Conservation (phyloP, 2,797 vertebrate genomes). For the Emydoidea blandingii region DNA sequence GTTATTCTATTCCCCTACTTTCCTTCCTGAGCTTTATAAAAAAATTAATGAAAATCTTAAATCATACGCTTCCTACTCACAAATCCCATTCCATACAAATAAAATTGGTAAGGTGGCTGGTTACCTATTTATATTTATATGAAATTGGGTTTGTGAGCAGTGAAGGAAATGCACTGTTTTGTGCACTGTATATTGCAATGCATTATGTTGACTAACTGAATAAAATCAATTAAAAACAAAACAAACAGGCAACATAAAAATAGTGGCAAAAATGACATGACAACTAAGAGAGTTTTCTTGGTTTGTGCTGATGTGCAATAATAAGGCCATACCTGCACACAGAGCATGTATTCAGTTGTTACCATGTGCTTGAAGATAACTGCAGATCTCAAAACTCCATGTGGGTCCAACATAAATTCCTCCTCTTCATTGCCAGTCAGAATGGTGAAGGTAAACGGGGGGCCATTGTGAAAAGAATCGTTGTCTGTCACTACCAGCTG, state of each 20-base stretch:
- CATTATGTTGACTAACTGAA: slow-evolving; percentile 26
- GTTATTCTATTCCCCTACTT: neutral
- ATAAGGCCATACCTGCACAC: slow-evolving; percentile 87
- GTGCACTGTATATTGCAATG: slow-evolving; percentile 31
- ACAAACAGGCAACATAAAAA: neutral
- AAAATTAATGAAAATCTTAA: slow-evolving; percentile 52
- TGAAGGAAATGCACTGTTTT: slow-evolving; percentile 43
- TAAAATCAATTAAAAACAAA: slow-evolving; percentile 33
- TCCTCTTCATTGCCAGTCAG: slow-evolving; percentile 92
- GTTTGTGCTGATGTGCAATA: neutral
- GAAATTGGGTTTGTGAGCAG: slow-evolving; percentile 70
- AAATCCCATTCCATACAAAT: slow-evolving; percentile 59
- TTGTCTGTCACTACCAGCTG: slow-evolving; percentile 94
- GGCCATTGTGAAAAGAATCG: slow-evolving; percentile 95
- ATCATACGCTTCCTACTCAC: neutral
- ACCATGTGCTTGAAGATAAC: slow-evolving; percentile 90
- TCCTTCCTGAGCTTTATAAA: slow-evolving; percentile 36
- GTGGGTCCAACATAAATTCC: slow-evolving; percentile 90
- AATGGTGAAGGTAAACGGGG: slow-evolving; percentile 93
- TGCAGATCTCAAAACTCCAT: slow-evolving; percentile 90
- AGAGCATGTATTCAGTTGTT: slow-evolving; percentile 89
- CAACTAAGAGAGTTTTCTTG: neutral
- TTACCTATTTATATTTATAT: slow-evolving; percentile 61
- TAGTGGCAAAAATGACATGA: neutral
- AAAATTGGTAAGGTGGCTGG: slow-evolving; percentile 54